Evolutionary conservation across 2,888 invertebrate genomes (phyloP), one percentile per base, ranked within the genome.

Genomic region (Ferrisia virgata): DNA sequence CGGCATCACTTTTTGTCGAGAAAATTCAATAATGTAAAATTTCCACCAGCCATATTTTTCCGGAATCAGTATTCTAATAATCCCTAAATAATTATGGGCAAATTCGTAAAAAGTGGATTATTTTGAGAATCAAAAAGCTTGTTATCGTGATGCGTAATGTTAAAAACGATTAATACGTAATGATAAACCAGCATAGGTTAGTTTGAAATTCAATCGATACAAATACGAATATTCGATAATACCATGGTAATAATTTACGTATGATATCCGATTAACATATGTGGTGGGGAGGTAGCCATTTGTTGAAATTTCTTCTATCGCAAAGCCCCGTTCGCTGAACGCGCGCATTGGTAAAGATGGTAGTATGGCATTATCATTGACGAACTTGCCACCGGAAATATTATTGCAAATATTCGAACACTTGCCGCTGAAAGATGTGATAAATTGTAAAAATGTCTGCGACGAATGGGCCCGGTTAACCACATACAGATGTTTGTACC

Each of bases 341-440:
- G 53, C 11, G 81, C 8, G 81, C 28, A 53, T 22, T 13, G 31
- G 69, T 69, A 82, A 82, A 28, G 40, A 82, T 82, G 82, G 39
- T 43, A 82, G 69, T 72, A 82, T 82, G 82, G 82, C 72, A 43
- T 47, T 47, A 18, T 72, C 82, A 31, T 40, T 82, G 18, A 40
- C 72, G 18, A 40, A 76, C 8, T 43, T 82, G 43, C 82, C 82
- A 36, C 82, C 72, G n/a, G 82, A 82, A 64, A 13, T 82, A 11
- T 31, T 82, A 22, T 72, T 82, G 11, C 25, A 82, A 31, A 82
- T 82, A 43, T 82, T 82, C 72, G 72, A 82, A 31, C 76, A 82
- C 31, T 25, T 82, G 72, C 69, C 82, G 36, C 72, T 82, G 18
- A 72, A 28, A 18, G 82, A 82, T 28, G 28, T 82, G 22, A 8